Percentiles rank a stretch among this genome's conserved stretches.
Conservation (phyloP, 2,888 invertebrate genomes). For the Drosophila sordidula region DNA sequence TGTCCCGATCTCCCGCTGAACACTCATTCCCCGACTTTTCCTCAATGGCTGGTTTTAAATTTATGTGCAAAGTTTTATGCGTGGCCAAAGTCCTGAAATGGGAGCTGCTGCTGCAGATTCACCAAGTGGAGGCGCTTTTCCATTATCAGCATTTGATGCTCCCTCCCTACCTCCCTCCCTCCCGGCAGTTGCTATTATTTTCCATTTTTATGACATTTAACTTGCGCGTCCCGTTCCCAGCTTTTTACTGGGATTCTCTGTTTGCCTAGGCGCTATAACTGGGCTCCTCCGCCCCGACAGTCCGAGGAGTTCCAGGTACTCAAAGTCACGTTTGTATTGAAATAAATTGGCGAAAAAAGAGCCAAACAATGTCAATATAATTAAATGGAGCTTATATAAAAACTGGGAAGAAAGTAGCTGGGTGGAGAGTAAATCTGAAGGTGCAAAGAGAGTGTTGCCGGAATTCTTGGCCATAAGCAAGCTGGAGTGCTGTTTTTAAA, state of each 20-base stretch:
- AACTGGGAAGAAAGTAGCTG: constrained; percentile 6
- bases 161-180: constrained; percentile 6
- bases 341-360: constrained; percentile 47
- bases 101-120: constrained; percentile 10
- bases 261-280: constrained; percentile 4
- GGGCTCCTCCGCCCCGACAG: background rate
- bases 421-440: constrained; percentile 8
- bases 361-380: constrained; percentile 74
- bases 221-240: constrained; percentile 34
- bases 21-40: constrained; percentile 39
- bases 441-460: constrained; percentile 23
- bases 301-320: constrained; percentile 12
- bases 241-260: background rate
- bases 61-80: constrained; percentile 78
- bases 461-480: too few species aligned
- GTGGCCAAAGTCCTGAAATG: constrained; percentile 32
- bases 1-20: background rate
- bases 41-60: constrained; percentile 57
- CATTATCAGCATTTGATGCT: constrained; percentile 71
- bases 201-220: constrained; percentile 75
- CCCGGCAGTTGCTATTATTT: constrained; percentile 56
- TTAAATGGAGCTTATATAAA: constrained; percentile 74
- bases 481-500: too few species aligned
- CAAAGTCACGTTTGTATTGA: constrained; percentile 32
- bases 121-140: constrained; percentile 40